Percentiles rank a stretch among this genome's conserved stretches.
phyloP scores from a whole-genome alignment of 2,888 invertebrate genomes.

The Cephalotes varians region DNA sequence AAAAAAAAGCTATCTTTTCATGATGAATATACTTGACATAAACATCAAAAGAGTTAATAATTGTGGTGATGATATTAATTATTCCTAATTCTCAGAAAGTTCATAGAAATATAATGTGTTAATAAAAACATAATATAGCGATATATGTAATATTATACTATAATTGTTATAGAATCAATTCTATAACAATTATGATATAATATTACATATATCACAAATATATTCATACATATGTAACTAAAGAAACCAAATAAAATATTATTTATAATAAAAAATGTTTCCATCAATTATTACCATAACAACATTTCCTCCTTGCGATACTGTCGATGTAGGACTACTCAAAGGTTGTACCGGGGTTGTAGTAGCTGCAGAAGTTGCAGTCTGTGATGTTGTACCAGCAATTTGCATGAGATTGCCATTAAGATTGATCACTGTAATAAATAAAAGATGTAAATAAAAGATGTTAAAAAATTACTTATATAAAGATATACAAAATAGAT shows the following conservation, averaged over 20 bases:
- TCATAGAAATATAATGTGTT: too few species aligned
- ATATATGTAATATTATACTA: neutral
- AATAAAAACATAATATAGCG: neutral
- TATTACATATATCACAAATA: too few species aligned
- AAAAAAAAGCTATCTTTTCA: too few species aligned
- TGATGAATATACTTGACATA: too few species aligned
- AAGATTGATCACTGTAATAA: slow-evolving; percentile 90
- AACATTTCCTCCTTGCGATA: slow-evolving; percentile 88
- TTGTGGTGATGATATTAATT: neutral
- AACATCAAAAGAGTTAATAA: too few species aligned
- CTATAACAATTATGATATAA: too few species aligned
- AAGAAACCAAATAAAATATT: too few species aligned
- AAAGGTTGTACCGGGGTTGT: slow-evolving; percentile 85
- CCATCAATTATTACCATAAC: slow-evolving; percentile 89
- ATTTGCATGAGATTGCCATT: slow-evolving; percentile 93
- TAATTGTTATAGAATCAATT: slow-evolving; percentile 80
- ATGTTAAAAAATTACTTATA: slow-evolving; percentile 11
- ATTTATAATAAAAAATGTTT: slow-evolving; percentile 81
- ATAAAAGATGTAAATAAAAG: neutral
- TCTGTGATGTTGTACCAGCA: slow-evolving; percentile 85
- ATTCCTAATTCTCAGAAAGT: neutral
- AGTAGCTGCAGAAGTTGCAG: slow-evolving; percentile 86
- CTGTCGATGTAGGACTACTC: slow-evolving; percentile 85
- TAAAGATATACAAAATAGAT: neutral
- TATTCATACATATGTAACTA: too few species aligned